Conservation (phyloP, 2,888 invertebrate genomes). For the Cynaeus angustus region DNA sequence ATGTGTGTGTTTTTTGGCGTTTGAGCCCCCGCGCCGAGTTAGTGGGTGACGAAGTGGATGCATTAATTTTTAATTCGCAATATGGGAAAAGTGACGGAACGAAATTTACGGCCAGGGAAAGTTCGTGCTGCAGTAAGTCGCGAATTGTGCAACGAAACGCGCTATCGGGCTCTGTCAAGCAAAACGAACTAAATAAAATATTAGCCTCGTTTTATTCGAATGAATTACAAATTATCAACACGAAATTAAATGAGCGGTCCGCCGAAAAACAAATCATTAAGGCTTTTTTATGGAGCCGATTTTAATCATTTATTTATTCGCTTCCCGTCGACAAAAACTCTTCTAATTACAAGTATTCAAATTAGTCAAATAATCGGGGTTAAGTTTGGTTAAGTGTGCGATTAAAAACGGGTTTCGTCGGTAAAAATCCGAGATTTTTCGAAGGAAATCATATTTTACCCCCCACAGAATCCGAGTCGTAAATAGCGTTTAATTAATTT, state of each 20-base stretch:
- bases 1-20: neutral
- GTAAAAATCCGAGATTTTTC: too few species aligned
- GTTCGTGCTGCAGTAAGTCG: conserved; percentile 33
- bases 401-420: conserved; percentile 18
- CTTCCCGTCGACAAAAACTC: conserved; percentile 16
- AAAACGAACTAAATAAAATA: conserved; percentile 45
- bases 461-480: too few species aligned
- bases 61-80: conserved; percentile 14
- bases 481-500: too few species aligned
- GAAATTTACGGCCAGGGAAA: conserved; percentile 36
- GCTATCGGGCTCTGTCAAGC: conserved; percentile 41
- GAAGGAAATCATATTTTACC: too few species aligned
- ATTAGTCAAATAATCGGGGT: conserved; percentile 17
- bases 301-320: conserved; percentile 32
- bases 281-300: conserved; percentile 23
- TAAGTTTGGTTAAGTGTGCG: conserved; percentile 6
- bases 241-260: conserved; percentile 34
- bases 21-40: neutral
- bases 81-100: conserved; percentile 34
- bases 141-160: conserved; percentile 43
- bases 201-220: conserved; percentile 40
- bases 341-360: conserved; percentile 30
- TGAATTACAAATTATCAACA: conserved; percentile 44
- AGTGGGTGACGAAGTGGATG: conserved; percentile 8
- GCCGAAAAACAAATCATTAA: conserved; percentile 38